These are phyloP conservation scores for Urophycis tenuis DNA, from an alignment of 2,797 vertebrate genomes.

Conservation along the genomic window DNA sequence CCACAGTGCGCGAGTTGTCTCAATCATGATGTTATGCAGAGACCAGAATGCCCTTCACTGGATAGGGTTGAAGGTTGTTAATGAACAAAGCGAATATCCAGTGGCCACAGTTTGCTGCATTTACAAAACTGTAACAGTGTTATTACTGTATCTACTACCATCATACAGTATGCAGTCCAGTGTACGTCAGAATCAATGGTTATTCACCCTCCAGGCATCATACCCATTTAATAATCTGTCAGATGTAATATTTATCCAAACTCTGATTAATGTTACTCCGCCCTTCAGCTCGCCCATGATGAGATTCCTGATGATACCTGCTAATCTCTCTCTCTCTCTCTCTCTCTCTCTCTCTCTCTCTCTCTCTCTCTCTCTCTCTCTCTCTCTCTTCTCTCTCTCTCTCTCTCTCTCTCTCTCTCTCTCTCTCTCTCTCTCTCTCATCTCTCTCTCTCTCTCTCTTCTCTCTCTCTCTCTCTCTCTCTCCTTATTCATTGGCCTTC, in stretches of 20 bases:
- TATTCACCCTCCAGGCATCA: neutral
- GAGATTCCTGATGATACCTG: constrained; percentile 9
- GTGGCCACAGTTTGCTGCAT: too few relatives aligned
- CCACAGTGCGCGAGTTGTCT: neutral
- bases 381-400: neutral
- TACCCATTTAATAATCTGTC: neutral
- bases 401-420: neutral
- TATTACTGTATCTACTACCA: too few relatives aligned
- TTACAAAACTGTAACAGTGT: too few relatives aligned
- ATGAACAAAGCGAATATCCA: too few relatives aligned
- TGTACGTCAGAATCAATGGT: too few relatives aligned
- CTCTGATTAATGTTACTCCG: neutral
- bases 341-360: constrained; percentile 5
- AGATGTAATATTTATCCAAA: constrained; percentile 4
- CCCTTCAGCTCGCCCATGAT: neutral
- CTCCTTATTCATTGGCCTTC: neutral
- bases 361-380: constrained; percentile 6
- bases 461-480: neutral
- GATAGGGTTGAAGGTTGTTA: too few relatives aligned
- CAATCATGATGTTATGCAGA: neutral
- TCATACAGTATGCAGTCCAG: too few relatives aligned
- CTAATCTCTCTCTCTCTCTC: constrained; percentile 4
- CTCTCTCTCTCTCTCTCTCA: constrained; percentile 2
- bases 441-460: constrained; percentile 5
- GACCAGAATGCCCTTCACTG: neutral